These are phyloP conservation scores for Urocyon cinereoargenteus DNA, from an alignment of 2,797 vertebrate species.

Conservation along the genomic window DNA sequence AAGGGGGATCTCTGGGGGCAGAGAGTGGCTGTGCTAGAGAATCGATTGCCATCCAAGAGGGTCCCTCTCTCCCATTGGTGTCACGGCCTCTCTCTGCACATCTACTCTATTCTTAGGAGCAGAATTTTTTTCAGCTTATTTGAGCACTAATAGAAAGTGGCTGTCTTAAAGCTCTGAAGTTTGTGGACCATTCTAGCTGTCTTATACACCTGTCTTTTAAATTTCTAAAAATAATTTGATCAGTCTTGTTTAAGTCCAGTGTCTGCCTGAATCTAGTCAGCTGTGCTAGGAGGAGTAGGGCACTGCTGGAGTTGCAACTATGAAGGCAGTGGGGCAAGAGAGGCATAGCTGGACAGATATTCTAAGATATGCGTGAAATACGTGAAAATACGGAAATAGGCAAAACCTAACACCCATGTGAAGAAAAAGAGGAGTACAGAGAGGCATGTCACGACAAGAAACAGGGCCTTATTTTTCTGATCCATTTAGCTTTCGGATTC, in stretches of 20 bases:
- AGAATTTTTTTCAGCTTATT: not conserved
- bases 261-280: not conserved
- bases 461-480: not conserved
- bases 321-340: not conserved
- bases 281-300: not conserved
- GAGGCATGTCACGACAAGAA: not conserved
- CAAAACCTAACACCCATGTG: not conserved
- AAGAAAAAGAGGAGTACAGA: not conserved
- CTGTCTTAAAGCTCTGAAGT: not conserved
- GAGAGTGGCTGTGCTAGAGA: not conserved
- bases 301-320: not conserved
- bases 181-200: not conserved
- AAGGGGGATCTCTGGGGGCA: not conserved
- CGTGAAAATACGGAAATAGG: not conserved
- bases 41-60: not conserved
- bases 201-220: not conserved
- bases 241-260: not conserved
- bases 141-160: not conserved
- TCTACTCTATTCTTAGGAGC: not conserved
- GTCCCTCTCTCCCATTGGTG: not conserved
- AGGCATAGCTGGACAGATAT: not conserved
- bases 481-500: not conserved
- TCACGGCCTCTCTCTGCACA: not conserved
- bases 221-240: not conserved
- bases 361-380: not conserved